Evolutionary conservation across 2,888 invertebrate species (phyloP).

Genomic region (Carpatolechia fugitivella): DNA sequence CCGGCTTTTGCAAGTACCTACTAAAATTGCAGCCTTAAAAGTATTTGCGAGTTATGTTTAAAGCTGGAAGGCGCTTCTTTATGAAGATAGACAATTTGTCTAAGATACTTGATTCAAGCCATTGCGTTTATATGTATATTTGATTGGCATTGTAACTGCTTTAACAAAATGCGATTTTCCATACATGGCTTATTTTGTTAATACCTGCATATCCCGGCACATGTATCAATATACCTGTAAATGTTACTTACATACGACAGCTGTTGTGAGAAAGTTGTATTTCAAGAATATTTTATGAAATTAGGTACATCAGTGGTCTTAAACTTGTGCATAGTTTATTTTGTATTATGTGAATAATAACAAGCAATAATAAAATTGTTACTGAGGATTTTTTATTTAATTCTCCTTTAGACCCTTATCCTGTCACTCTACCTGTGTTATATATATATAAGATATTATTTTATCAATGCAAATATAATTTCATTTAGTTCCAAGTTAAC

Average conservation of each 20-base stretch:
- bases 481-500: neutral
- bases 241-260: conserved; percentile 32
- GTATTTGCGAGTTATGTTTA: no score
- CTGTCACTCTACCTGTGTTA: neutral
- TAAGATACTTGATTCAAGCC: no score
- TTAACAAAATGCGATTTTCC: no score
- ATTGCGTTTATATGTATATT: neutral
- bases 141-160: no score
- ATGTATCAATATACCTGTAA: conserved; percentile 34
- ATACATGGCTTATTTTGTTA: no score
- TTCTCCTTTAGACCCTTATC: conserved; percentile 9
- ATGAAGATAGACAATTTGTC: no score
- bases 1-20: neutral
- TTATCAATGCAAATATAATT: no score
- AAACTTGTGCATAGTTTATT: conserved; percentile 83
- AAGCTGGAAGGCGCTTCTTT: no score
- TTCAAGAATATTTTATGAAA: conserved; percentile 62
- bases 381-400: conserved; percentile 58
- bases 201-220: neutral
- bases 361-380: conserved; percentile 83
- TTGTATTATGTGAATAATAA: conserved; percentile 84
- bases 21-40: no score
- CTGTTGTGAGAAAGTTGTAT: conserved; percentile 52
- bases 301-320: conserved; percentile 70
- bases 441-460: no score